phyloP scores from a whole-genome alignment of 2,888 invertebrate species.

The Linnaemya vulpina region DNA sequence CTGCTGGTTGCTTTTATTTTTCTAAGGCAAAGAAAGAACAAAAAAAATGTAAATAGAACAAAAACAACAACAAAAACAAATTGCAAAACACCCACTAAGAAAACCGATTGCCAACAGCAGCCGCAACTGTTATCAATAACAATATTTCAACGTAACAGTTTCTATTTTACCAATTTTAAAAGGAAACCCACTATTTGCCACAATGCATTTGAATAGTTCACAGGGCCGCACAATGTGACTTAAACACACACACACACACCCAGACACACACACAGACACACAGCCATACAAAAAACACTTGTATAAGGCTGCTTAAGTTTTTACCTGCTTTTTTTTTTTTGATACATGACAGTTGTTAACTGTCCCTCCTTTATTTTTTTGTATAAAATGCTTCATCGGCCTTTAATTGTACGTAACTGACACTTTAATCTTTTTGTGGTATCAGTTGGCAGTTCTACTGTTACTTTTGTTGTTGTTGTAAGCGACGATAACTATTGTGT shows the following conservation, averaged over 20 bases:
- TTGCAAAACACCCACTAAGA: constrained; percentile 27
- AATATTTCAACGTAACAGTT: neutral
- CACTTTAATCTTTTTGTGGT: too few relatives aligned
- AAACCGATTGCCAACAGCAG: constrained; percentile 36
- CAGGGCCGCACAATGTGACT: neutral
- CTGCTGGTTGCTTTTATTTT: constrained; percentile 50
- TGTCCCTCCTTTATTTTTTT: too few relatives aligned
- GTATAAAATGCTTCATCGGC: too few relatives aligned
- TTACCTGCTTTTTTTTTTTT: too few relatives aligned
- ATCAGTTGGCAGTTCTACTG: too few relatives aligned
- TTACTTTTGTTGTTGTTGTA: too few relatives aligned
- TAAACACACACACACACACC: neutral
- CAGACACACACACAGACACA: too few relatives aligned
- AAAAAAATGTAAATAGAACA: too few relatives aligned
- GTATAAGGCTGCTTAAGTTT: neutral
- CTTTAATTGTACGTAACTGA: too few relatives aligned
- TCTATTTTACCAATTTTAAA: constrained; percentile 29
- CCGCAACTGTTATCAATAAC: constrained; percentile 35
- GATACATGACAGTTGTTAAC: too few relatives aligned
- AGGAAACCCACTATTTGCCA: constrained; percentile 22
- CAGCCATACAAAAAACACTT: neutral
- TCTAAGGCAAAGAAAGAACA: neutral
- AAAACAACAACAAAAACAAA: constrained; percentile 3
- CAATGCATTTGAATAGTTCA: constrained; percentile 36
- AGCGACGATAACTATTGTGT: too few relatives aligned